Evolutionary conservation across 1,140 invertebrate species (phyloP).

Genomic region (Penaeus chinensis): DNA sequence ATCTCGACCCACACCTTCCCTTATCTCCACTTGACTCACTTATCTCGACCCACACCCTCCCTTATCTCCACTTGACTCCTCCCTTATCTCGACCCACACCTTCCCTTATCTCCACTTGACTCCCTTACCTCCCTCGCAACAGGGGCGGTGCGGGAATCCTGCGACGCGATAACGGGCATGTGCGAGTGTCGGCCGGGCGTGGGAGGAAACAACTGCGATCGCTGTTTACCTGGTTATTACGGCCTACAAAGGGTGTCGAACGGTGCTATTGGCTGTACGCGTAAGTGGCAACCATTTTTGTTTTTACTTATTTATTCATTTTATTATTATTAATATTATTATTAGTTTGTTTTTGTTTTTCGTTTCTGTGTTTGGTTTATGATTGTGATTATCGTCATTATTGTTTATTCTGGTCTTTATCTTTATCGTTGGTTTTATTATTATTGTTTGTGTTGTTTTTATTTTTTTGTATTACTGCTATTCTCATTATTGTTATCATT

Average conservation of each 20-base stretch:
- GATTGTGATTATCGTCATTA: too few relatives aligned
- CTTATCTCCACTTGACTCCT: too few relatives aligned
- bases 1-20: too few relatives aligned
- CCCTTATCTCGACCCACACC: too few relatives aligned
- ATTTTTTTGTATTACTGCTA: background rate
- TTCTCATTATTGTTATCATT: too few relatives aligned
- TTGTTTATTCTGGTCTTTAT: too few relatives aligned
- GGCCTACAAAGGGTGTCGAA: constrained; percentile 85
- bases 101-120: background rate
- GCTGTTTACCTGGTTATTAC: constrained; percentile 90
- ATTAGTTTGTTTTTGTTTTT: background rate
- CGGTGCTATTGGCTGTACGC: constrained; percentile 86
- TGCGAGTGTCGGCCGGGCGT: constrained; percentile 89
- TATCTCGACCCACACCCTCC: too few relatives aligned
- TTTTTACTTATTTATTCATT: too few relatives aligned
- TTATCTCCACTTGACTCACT: too few relatives aligned
- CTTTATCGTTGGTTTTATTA: background rate
- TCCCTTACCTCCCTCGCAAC: background rate
- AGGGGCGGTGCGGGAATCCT: constrained; percentile 74
- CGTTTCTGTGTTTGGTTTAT: too few relatives aligned
- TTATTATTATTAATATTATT: too few relatives aligned
- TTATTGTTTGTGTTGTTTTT: background rate
- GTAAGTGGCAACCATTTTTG: constrained; percentile 74
- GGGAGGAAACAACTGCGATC: constrained; percentile 87
- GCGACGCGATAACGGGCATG: constrained; percentile 82